Percentiles rank a stretch among this genome's conserved stretches.
Evolutionary conservation across 2,113 vertebrate species (phyloP).

Genomic region (Phycodurus eques): DNA sequence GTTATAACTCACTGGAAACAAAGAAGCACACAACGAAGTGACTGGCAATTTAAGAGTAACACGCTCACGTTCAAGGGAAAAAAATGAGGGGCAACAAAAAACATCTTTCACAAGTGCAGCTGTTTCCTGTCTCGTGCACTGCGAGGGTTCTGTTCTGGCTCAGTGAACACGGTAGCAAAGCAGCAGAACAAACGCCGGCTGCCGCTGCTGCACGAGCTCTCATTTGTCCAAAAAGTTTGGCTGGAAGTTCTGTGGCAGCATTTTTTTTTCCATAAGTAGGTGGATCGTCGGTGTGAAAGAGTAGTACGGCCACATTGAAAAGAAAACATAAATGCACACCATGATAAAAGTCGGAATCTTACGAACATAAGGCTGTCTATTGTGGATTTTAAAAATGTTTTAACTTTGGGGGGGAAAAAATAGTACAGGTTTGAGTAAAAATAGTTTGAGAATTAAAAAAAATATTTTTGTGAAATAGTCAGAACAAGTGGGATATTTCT

Average conservation of each 20-base stretch:
- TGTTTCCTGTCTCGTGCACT: conserved; percentile 3
- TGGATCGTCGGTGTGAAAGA: neutral
- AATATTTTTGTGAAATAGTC: too few species aligned
- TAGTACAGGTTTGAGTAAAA: too few species aligned
- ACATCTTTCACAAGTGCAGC: conserved; percentile 11
- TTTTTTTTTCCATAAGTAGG: neutral
- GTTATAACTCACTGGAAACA: neutral
- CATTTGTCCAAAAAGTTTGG: neutral
- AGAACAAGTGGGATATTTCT: too few species aligned
- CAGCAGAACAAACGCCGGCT: neutral
- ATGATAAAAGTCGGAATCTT: neutral
- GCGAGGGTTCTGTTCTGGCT: conserved; percentile 1
- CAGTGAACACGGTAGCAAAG: neutral
- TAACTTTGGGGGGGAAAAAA: too few species aligned
- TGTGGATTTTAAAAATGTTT: too few species aligned
- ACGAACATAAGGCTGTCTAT: neutral
- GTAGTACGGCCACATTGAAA: neutral
- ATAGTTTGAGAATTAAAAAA: too few species aligned
- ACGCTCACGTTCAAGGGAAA: neutral
- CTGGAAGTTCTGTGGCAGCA: neutral
- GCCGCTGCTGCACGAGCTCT: neutral
- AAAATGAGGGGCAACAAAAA: conserved; percentile 3
- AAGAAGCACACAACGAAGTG: neutral
- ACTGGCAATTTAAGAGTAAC: conserved; percentile 5
- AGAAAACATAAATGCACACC: neutral